Conservation (phyloP, 2,797 vertebrate genomes). For the Coendou prehensilis region DNA sequence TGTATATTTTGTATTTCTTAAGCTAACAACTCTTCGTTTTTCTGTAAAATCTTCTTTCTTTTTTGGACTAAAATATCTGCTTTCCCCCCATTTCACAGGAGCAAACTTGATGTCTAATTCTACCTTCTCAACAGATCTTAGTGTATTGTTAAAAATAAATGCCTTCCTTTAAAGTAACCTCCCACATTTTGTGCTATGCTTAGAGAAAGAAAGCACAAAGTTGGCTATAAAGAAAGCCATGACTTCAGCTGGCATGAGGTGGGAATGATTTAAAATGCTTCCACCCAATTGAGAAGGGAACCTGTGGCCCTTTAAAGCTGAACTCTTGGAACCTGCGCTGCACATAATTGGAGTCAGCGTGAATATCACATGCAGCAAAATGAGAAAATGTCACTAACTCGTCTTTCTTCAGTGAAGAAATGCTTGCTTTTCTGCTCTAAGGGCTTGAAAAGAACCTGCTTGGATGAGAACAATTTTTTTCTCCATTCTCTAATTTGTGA, state of each 20-base stretch:
- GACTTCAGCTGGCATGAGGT: background rate
- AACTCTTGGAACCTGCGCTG: slow-evolving; percentile 60
- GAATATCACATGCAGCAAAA: slow-evolving; percentile 69
- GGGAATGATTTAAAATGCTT: slow-evolving; percentile 77
- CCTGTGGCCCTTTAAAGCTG: slow-evolving; percentile 67
- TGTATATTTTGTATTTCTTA: slow-evolving; percentile 30
- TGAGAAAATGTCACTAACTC: slow-evolving; percentile 75
- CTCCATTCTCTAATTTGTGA: background rate
- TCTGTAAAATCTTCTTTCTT: slow-evolving; percentile 68
- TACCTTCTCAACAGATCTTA: slow-evolving; percentile 51
- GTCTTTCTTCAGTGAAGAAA: slow-evolving; percentile 58
- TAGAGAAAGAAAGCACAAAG: slow-evolving; percentile 71
- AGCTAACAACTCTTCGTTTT: slow-evolving; percentile 37
- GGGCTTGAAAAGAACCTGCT: slow-evolving; percentile 57
- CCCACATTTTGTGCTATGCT: slow-evolving; percentile 68
- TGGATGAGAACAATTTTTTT: slow-evolving; percentile 1
- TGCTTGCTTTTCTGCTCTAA: slow-evolving; percentile 65
- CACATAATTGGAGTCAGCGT: slow-evolving; percentile 70
- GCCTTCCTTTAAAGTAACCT: slow-evolving; percentile 71
- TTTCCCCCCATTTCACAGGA: slow-evolving; percentile 35
- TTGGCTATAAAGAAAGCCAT: slow-evolving; percentile 65
- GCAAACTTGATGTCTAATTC: slow-evolving; percentile 48
- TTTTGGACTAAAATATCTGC: slow-evolving; percentile 48
- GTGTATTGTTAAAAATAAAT: slow-evolving; percentile 74
- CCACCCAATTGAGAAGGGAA: slow-evolving; percentile 73